Conservation (phyloP, 2,888 invertebrate genomes). For the Entomobrya proxima region DNA sequence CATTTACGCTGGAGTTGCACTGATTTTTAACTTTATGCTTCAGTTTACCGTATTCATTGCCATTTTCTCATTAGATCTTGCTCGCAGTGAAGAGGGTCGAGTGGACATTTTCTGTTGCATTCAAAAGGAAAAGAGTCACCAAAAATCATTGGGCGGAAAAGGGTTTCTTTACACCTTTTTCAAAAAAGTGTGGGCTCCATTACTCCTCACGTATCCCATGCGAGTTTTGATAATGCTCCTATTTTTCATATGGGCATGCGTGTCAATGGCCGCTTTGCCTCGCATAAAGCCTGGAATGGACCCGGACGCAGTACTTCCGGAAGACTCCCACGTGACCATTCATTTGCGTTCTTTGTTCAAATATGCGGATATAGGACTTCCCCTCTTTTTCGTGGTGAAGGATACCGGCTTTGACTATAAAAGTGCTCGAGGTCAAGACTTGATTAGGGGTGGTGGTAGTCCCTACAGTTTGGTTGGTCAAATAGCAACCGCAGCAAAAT, state of each 20-base stretch:
- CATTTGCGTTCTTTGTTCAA: constrained; percentile 83
- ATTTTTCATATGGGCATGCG: constrained; percentile 91
- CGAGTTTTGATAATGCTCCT: constrained; percentile 85
- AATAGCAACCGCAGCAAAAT: constrained; percentile 69
- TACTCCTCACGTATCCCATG: constrained; percentile 82
- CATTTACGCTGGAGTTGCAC: constrained; percentile 96
- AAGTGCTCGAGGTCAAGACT: constrained; percentile 60
- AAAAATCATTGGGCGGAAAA: constrained; percentile 29
- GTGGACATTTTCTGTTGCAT: constrained; percentile 27
- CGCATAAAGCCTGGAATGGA: constrained; percentile 95
- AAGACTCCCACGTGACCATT: constrained; percentile 95
- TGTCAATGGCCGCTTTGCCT: constrained; percentile 91
- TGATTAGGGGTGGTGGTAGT: constrained; percentile 68
- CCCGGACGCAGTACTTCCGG: constrained; percentile 97
- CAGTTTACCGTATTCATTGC: constrained; percentile 98
- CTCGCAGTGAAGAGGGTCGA: constrained; percentile 36
- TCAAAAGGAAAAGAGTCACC: constrained; percentile 33
- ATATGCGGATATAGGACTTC: constrained; percentile 91
- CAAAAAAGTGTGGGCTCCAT: constrained; percentile 90
- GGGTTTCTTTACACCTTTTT: constrained; percentile 88
- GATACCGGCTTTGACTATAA: constrained; percentile 67
- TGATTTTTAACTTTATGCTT: constrained; percentile 94
- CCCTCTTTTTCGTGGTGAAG: constrained; percentile 91
- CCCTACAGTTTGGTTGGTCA: constrained; percentile 71
- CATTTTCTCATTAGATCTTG: constrained; percentile 82